A percentile compares a stretch with the other conserved stretches of the same genome.
phyloP scores from a whole-genome alignment of 2,113 vertebrate species.

The Varanus salvator region DNA sequence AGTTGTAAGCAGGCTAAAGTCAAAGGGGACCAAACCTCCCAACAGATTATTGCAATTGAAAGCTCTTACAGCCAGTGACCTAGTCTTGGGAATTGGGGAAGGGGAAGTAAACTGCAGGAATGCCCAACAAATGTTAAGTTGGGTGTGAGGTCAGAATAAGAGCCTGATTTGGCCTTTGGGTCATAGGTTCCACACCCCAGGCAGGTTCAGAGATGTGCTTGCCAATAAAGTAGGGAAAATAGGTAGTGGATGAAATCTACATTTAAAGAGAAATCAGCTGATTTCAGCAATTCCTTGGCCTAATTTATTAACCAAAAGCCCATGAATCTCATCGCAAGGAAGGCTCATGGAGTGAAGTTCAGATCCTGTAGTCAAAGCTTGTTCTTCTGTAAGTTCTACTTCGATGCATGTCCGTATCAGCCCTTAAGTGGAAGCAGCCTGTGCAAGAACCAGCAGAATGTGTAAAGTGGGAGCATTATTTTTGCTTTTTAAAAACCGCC shows the following conservation, averaged over 20 bases:
- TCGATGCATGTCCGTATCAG: neutral
- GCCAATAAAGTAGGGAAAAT: neutral
- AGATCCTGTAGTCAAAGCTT: neutral
- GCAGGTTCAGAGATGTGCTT: neutral
- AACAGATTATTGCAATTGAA: too few relatives aligned
- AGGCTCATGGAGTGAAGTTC: neutral
- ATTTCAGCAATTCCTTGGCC: neutral
- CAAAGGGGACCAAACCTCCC: too few relatives aligned
- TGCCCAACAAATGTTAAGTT: too few relatives aligned
- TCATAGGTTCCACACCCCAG: neutral
- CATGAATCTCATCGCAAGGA: neutral
- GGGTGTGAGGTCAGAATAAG: too few relatives aligned
- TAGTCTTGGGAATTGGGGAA: too few relatives aligned
- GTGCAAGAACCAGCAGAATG: constrained; percentile 26
- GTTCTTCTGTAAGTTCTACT: neutral
- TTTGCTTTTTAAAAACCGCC: constrained; percentile 47
- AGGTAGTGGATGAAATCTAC: neutral
- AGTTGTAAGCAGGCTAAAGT: too few relatives aligned
- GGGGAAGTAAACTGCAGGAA: too few relatives aligned
- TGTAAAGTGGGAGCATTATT: constrained; percentile 34
- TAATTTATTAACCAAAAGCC: neutral
- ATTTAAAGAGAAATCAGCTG: neutral
- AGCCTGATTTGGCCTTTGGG: too few relatives aligned
- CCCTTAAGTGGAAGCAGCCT: neutral
- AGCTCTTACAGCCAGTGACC: too few relatives aligned